Evolutionary conservation across 2,797 vertebrate species (phyloP), one percentile per base, ranked within the genome.

Genomic region (Xenentodon cancila): DNA sequence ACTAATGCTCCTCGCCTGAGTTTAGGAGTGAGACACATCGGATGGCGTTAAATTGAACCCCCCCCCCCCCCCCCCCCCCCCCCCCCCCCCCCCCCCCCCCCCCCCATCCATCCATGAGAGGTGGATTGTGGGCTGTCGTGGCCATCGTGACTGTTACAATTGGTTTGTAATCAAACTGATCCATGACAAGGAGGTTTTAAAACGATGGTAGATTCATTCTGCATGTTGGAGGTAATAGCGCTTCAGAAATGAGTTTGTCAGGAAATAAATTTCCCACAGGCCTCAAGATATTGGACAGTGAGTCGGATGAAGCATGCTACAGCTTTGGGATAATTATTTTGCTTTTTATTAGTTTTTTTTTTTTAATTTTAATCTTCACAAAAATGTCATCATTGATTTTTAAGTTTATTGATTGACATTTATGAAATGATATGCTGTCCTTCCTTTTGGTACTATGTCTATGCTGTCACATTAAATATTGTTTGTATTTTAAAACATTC

Each of bases 231-330:
- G 44, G 67, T 81, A 73, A 82, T 80, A 30, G 20, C 53, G 17
- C 60, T 70, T 18, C 59, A 71, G 64, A 73, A 87, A 87, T 77
- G 21, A 71, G 53, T 75, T 73, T 73, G 58, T 71, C 27, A 22
- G 47, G 56, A 63, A 75, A 80, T 63, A 64, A 49, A 79, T 87
- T 80, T 80, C 81, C 79, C 82, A 77, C 43, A 68, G 79, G 83
- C 77, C 65, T 73, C 53, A 43, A 53, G 42, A 68, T 74, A 78
- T 80, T 71, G 46, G 63, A 82, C 71, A 78, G 50, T 30, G 34
- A 84, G 71, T 42, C 30, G 25, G 48, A 73, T 76, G 68, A 71
- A 74, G 51, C 21, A 12, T 3, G 34, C 4, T 51, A 50, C 43
- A 1, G 65, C 64, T 73, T 54, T 40, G n/a, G 74, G 81, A 72